Conservation (phyloP, 2,113 vertebrate genomes). For the Ammodytes dubius region DNA sequence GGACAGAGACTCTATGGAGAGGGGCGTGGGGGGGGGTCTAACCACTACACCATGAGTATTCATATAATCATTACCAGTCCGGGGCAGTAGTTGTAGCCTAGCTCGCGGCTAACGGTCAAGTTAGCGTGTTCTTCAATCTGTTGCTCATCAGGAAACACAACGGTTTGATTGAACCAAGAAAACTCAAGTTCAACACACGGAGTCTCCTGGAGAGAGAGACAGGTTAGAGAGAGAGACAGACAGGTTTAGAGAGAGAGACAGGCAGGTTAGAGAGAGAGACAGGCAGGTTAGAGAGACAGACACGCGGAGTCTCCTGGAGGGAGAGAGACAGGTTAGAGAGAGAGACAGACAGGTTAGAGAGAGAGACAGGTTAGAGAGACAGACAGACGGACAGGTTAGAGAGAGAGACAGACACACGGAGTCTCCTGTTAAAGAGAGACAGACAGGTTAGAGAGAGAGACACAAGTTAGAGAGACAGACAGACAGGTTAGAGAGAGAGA, state of each 20-base stretch:
- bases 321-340: neutral
- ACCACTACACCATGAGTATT: too few relatives aligned
- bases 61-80: constrained; percentile 65
- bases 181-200: constrained; percentile 87
- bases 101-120: constrained; percentile 85
- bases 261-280: neutral
- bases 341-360: neutral
- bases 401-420: neutral
- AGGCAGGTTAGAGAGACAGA: too few relatives aligned
- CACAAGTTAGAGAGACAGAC: too few relatives aligned
- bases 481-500: too few relatives aligned
- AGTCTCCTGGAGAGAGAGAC: constrained; percentile 74
- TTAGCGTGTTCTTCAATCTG: constrained; percentile 85
- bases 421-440: too few relatives aligned
- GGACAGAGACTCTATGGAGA: too few relatives aligned
- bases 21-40: too few relatives aligned
- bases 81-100: constrained; percentile 83
- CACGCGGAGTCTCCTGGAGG: too few relatives aligned
- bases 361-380: too few relatives aligned
- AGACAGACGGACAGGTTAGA: neutral
- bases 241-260: neutral
- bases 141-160: constrained; percentile 83
- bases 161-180: constrained; percentile 82
- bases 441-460: too few relatives aligned
- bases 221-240: neutral